Evolutionary conservation across 2,113 vertebrate genomes (phyloP).

Genomic region (Rhea pennata): DNA sequence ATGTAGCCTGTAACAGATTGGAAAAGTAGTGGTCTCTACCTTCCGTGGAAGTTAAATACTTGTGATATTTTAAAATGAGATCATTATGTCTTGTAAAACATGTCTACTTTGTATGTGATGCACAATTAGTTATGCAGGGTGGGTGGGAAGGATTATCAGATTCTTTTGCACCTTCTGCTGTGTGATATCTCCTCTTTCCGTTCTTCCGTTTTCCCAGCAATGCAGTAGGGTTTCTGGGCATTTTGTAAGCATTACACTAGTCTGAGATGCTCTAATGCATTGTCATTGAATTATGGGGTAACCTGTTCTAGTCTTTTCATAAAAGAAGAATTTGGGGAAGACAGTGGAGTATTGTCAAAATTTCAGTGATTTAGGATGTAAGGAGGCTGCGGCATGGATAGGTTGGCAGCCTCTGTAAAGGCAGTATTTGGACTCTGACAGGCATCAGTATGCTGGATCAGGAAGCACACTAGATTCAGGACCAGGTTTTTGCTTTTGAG

Average conservation of each 20-base stretch:
- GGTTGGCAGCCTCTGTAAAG: neutral
- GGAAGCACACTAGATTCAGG: neutral
- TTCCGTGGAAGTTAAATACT: neutral
- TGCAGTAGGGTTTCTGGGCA: accelerated
- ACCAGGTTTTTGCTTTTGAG: neutral
- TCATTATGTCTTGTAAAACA: neutral
- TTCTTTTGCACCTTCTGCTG: neutral
- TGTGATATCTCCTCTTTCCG: neutral
- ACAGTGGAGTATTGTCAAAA: neutral
- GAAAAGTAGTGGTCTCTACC: neutral
- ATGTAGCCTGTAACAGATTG: neutral
- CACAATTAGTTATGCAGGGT: neutral
- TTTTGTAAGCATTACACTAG: accelerated
- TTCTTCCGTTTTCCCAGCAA: neutral
- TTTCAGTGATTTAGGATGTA: neutral
- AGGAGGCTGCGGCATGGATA: neutral
- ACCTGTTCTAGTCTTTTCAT: neutral
- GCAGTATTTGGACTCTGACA: neutral
- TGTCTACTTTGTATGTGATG: neutral
- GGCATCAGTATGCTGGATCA: accelerated
- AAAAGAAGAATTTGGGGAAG: neutral
- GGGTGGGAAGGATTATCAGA: neutral
- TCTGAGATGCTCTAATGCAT: neutral
- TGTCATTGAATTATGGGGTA: neutral
- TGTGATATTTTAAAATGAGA: neutral